A percentile compares a stretch with the other conserved stretches of the same genome.
These are phyloP conservation scores for Lypha dubia DNA, from an alignment of 2,888 invertebrate genomes.

Conservation along the genomic window DNA sequence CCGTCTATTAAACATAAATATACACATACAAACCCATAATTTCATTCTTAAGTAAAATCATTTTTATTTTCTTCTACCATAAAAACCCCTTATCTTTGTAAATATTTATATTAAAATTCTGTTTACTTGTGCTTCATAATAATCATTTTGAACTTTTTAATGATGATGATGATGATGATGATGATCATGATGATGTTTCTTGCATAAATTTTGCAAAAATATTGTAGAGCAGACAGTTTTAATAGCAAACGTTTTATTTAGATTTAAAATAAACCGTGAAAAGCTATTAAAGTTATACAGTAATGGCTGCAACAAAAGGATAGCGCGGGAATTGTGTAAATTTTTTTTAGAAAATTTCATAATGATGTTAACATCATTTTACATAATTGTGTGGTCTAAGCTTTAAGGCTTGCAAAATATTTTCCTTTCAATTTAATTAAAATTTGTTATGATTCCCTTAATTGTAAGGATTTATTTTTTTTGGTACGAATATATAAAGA, in stretches of 20 bases:
- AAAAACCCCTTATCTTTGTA: background rate
- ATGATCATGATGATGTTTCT: no score
- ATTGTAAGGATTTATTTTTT: background rate
- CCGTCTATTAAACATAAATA: background rate
- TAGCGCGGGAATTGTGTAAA: background rate
- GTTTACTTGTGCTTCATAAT: conserved; percentile 5
- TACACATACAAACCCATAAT: background rate
- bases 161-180: no score
- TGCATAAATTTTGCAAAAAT: conserved; percentile 12
- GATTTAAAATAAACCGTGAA: background rate
- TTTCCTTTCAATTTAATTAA: background rate
- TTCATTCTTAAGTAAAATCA: background rate
- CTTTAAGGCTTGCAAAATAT: no score
- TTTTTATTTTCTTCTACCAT: no score
- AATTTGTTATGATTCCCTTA: background rate
- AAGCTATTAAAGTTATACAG: background rate
- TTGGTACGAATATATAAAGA: no score
- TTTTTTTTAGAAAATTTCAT: background rate
- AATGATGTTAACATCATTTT: background rate
- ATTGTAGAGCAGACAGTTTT: background rate
- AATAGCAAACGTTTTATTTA: background rate
- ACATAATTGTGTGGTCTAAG: no score
- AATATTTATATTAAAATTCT: conserved; percentile 28
- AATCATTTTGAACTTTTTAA: background rate
- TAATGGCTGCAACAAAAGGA: background rate